Percentiles rank a stretch among this genome's conserved stretches.
Evolutionary conservation across 2,113 vertebrate species (phyloP).

Genomic region (Zosterops pallidus): DNA sequence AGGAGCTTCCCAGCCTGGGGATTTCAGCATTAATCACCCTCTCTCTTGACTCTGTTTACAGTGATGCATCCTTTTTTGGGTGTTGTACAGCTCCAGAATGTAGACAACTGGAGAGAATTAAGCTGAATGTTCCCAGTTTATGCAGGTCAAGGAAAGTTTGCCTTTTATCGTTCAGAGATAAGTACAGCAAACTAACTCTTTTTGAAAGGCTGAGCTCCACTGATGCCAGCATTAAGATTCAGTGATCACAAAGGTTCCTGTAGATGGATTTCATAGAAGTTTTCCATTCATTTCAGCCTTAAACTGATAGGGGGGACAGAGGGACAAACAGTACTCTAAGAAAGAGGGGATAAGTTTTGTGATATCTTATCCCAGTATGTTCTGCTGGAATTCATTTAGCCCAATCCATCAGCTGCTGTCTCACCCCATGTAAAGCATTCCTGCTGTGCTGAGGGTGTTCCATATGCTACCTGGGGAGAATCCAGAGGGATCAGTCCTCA

Average conservation of each 20-base stretch:
- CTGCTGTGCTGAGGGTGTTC: accelerated
- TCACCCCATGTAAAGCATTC: background rate
- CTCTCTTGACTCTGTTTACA: background rate
- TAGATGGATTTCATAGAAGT: background rate
- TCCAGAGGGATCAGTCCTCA: background rate
- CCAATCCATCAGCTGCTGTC: background rate
- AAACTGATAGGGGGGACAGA: background rate
- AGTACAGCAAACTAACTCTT: background rate
- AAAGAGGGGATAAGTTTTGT: background rate
- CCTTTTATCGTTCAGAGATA: constrained; percentile 24
- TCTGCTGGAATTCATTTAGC: background rate
- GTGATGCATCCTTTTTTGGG: constrained; percentile 26
- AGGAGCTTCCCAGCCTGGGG: background rate
- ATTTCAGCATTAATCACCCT: background rate
- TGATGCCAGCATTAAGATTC: background rate
- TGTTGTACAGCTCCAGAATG: background rate
- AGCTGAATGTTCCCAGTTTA: constrained; percentile 25
- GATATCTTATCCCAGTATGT: background rate
- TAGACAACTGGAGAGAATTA: constrained; percentile 45
- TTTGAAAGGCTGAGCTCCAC: constrained; percentile 8
- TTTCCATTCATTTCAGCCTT: background rate
- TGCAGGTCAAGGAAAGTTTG: constrained; percentile 60
- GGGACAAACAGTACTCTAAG: background rate
- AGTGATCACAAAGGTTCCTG: background rate
- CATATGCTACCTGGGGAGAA: accelerated